phyloP scores from a whole-genome alignment of 2,888 invertebrate genomes.

The Nudaria mundana region DNA sequence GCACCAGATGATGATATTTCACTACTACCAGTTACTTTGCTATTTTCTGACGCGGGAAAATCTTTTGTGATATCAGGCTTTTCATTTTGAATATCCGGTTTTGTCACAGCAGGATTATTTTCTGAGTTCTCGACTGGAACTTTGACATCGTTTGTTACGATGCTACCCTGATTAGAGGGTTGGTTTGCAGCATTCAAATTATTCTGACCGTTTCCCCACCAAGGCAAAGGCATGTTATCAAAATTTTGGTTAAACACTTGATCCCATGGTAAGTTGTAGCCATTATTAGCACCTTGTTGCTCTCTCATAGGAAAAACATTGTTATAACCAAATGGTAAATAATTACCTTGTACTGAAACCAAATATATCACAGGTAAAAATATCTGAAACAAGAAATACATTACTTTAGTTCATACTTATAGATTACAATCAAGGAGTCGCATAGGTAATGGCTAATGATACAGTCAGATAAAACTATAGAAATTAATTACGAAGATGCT shows the following conservation, averaged over 20 bases:
- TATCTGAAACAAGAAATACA: conserved; percentile 17
- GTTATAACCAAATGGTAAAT: background rate
- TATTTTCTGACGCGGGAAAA: background rate
- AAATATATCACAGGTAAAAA: conserved; percentile 13
- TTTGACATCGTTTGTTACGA: background rate
- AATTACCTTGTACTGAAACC: conserved; percentile 9
- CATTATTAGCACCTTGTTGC: background rate
- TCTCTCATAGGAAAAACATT: background rate
- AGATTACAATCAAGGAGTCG: no score
- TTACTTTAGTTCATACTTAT: no score
- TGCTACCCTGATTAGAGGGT: background rate
- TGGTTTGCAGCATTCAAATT: background rate
- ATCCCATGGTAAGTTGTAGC: background rate
- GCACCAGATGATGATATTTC: background rate
- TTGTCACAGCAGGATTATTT: background rate
- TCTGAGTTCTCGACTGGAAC: background rate
- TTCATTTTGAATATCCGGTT: background rate
- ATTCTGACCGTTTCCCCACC: background rate
- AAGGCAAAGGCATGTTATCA: conserved; percentile 1
- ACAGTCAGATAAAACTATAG: no score
- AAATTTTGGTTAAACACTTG: background rate
- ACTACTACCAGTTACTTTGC: background rate
- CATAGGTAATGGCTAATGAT: no score
- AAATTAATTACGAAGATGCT: no score
- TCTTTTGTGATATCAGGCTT: background rate